These are phyloP conservation scores for Stichodactyla helianthus DNA, from an alignment of 64 coral and sea anemone species.

Conservation along the genomic window DNA sequence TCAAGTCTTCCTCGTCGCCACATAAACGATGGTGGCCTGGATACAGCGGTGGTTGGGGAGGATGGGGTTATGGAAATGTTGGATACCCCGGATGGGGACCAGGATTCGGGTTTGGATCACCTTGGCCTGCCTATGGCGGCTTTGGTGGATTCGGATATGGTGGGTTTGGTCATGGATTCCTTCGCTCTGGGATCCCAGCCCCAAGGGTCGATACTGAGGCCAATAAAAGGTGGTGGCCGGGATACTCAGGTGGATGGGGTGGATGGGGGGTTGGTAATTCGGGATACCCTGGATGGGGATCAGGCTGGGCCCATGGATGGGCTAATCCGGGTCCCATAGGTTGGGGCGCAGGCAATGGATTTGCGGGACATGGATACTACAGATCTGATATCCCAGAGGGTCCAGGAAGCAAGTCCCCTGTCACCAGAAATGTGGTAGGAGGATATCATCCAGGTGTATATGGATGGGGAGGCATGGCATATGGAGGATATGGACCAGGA, in stretches of 20 bases:
- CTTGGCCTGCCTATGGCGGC: slow-evolving; percentile 18
- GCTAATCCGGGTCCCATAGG: neutral
- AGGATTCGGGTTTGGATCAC: slow-evolving; percentile 3
- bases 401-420: slow-evolving; percentile 6
- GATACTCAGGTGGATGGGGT: slow-evolving; percentile 87
- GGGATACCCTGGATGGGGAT: slow-evolving; percentile 82
- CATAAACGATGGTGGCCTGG: slow-evolving; percentile 87
- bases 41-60: slow-evolving; percentile 87
- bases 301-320: slow-evolving; percentile 31
- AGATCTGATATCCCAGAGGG: slow-evolving; percentile 35
- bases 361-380: slow-evolving; percentile 29
- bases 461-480: slow-evolving; percentile 75
- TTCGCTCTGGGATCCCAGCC: neutral
- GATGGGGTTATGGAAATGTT: slow-evolving; percentile 58
- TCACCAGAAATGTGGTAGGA: slow-evolving; percentile 28
- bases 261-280: slow-evolving; percentile 75
- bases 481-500: slow-evolving; percentile 41
- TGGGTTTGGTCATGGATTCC: slow-evolving; percentile 24
- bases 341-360: slow-evolving; percentile 28
- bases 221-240: slow-evolving; percentile 82
- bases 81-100: slow-evolving; percentile 84
- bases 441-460: slow-evolving; percentile 75
- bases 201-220: neutral
- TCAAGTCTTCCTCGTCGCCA: slow-evolving; percentile 10
- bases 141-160: slow-evolving; percentile 21